Base-by-base conservation (phyloP, 2,797 vertebrate genomes). In the Epinephelus malabaricus region DNA sequence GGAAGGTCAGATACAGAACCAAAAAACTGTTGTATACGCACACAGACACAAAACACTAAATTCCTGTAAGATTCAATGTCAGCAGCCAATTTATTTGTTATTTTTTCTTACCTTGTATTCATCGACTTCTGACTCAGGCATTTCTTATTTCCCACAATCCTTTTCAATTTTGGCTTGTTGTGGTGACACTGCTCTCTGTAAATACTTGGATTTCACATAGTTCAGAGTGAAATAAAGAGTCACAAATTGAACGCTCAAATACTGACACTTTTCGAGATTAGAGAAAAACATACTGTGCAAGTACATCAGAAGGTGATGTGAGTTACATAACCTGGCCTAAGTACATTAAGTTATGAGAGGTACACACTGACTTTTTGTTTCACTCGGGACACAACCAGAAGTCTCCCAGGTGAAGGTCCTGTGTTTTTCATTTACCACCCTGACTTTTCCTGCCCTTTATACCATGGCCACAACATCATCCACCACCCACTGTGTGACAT, bases 91-190 rank as follows among this genome's bases (percentile, higher is more conserved):
- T 76, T 51, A 9, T 18, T 47, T 54, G 1, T 23, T 30, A 38
- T 21, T 61, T 51, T 59, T 70, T 34, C 25, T 47, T 19, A n/a
- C 62, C 25, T 72, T 72, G 38, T 23, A 38, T 70, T 69, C 8
- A 27, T 49, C 12, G 4, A 19, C 13, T 62, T 76, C 23, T 19
- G 38, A 34, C 14, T 51, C 15, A 47, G 34, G 46, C 3, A 61
- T 66, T 75, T 75, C n/a, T 56, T 45, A 19, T 63, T 54, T 54
- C 14, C 21, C 17, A 53, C 17, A 17, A 8, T 63, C 17, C 50
- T 64, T 64, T 38, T 58, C 27, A 66, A 34, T 58, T 53, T 38
- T 46, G 64, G 30, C 17, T 59, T 50, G 38, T 34, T 21, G 5
- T 65, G 12, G 30, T 12, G 17, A 58, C 54, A 59, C n/a, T 25